These are phyloP conservation scores for Nephrotoma guestfalica DNA, from an alignment of 2,888 invertebrate genomes.

Conservation along the genomic window DNA sequence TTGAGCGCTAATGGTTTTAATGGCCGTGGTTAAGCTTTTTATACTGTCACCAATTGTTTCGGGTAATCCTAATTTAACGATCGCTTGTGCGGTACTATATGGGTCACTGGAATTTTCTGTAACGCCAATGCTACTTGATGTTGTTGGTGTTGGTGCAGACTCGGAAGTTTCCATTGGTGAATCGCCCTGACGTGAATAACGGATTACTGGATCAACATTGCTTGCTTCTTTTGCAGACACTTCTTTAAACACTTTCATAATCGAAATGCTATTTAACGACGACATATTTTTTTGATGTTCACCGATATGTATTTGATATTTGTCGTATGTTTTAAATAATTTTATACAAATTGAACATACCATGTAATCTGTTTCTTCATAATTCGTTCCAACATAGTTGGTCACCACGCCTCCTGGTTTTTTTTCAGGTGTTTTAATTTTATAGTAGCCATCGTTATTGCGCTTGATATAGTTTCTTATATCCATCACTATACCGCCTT, in stretches of 20 bases:
- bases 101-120: not conserved
- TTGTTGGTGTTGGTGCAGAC: not conserved
- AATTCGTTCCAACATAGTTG: not conserved
- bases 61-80: not conserved
- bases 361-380: not conserved
- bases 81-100: not conserved
- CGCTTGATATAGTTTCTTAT: not conserved
- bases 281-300: not conserved
- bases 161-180: not conserved
- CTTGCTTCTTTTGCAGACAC: not conserved
- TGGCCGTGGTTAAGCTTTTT: not conserved
- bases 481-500: not conserved
- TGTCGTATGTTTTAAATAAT: not conserved
- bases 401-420: not conserved
- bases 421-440: not conserved
- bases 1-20: not conserved
- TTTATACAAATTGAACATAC: not conserved
- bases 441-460: not conserved
- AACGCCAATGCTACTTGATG: not conserved
- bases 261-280: not conserved
- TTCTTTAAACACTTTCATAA: not conserved
- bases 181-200: not conserved
- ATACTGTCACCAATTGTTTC: not conserved
- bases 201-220: not conserved
- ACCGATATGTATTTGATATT: not conserved